Conservation (phyloP, 2,888 invertebrate species). For the Spisula subtruncata region DNA sequence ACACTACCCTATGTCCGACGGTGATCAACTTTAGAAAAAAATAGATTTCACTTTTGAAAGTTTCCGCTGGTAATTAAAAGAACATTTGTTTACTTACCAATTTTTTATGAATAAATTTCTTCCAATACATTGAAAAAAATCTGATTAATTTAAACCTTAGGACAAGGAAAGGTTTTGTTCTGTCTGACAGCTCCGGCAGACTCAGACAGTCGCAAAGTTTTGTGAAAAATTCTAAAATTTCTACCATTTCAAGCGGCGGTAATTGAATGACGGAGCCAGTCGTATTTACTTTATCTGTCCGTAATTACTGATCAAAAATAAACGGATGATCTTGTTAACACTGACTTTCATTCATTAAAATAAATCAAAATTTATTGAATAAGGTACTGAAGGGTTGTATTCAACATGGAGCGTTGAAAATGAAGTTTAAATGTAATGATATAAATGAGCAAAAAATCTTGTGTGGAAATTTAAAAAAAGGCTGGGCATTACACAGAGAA, state of each 20-base stretch:
- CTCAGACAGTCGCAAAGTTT: neutral
- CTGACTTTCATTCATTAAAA: constrained; percentile 36
- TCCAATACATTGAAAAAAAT: constrained; percentile 34
- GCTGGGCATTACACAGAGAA: too few relatives aligned
- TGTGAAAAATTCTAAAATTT: constrained; percentile 37
- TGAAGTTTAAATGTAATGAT: neutral
- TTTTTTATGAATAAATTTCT: neutral
- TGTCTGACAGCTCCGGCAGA: neutral
- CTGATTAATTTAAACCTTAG: constrained; percentile 26
- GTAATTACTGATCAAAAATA: constrained; percentile 47
- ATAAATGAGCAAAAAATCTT: neutral
- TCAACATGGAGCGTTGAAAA: neutral
- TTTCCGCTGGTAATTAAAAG: constrained; percentile 47
- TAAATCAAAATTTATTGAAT: constrained; percentile 43
- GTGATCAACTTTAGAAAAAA: neutral
- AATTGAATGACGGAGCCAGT: constrained; percentile 40
- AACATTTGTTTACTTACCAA: constrained; percentile 49
- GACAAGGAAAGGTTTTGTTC: constrained; percentile 61
- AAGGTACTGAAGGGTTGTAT: neutral
- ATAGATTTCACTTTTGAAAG: constrained; percentile 34
- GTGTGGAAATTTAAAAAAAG: neutral
- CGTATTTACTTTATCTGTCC: constrained; percentile 53
- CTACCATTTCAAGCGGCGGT: constrained; percentile 38
- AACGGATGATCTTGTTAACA: constrained; percentile 45
- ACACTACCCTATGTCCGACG: neutral